Conservation (phyloP, 1,140 invertebrate genomes). For the Drosophila persimilis region DNA sequence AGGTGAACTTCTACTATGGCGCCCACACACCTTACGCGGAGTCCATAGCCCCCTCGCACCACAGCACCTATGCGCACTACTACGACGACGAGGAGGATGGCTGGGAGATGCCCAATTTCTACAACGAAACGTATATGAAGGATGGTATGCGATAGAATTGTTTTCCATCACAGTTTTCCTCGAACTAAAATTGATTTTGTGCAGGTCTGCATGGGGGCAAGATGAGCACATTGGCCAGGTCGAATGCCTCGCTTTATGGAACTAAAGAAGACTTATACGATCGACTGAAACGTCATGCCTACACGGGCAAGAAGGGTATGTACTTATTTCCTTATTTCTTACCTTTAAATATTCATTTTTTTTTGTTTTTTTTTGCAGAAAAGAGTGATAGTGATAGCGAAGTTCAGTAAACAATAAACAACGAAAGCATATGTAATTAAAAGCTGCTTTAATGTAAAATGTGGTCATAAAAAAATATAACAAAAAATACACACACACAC, state of each 20-base stretch:
- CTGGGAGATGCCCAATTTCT: conserved; percentile 99
- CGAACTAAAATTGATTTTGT: not conserved
- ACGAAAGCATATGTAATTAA: conserved; percentile 46
- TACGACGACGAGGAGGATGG: conserved; percentile 97
- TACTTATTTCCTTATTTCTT: not conserved
- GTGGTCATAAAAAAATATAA: conserved; percentile 68
- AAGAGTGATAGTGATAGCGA: conserved; percentile 96
- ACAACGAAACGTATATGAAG: conserved; percentile 98
- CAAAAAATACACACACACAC: not conserved
- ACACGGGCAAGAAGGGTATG: conserved; percentile 97
- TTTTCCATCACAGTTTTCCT: no score
- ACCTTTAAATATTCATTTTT: not conserved
- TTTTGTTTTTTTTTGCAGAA: conserved; percentile 85
- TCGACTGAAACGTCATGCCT: conserved; percentile 96
- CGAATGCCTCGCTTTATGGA: conserved; percentile 96
- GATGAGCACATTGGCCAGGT: conserved; percentile 95
- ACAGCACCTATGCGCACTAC: conserved; percentile 97
- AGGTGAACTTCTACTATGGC: conserved; percentile 98
- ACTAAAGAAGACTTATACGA: conserved; percentile 98
- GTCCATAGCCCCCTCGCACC: conserved; percentile 96
- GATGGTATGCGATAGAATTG: conserved; percentile 86
- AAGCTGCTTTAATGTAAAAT: conserved; percentile 77
- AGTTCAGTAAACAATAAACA: conserved; percentile 87
- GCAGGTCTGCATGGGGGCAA: conserved; percentile 84
- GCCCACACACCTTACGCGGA: conserved; percentile 95